A percentile compares a stretch with the other conserved stretches of the same genome.
phyloP scores from a whole-genome alignment of 2,888 invertebrate species.

The Athalia rosae region DNA sequence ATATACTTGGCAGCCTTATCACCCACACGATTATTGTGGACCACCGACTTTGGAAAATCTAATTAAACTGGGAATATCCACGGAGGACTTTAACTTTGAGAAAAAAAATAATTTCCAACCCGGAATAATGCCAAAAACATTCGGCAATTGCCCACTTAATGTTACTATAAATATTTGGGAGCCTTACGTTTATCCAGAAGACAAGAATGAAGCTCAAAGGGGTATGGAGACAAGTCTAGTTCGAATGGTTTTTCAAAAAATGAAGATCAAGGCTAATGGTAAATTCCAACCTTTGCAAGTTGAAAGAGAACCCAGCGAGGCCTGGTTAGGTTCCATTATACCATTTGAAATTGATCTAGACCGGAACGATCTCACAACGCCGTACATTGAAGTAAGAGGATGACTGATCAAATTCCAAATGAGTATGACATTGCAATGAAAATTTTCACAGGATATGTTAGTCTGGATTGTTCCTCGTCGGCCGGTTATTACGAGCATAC shows the following conservation, averaged over 20 bases:
- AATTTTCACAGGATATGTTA: constrained; percentile 10
- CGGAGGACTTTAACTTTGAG: constrained; percentile 1
- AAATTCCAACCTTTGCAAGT: background rate
- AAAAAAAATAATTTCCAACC: constrained; percentile 8
- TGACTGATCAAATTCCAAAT: background rate
- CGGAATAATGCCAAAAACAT: constrained; percentile 26
- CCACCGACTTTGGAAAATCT: constrained; percentile 15
- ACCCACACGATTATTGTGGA: constrained; percentile 26
- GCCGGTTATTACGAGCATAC: background rate
- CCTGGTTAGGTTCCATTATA: constrained; percentile 4
- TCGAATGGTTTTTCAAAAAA: constrained; percentile 20
- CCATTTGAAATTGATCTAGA: background rate
- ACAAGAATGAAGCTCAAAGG: background rate
- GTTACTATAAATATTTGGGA: constrained; percentile 30
- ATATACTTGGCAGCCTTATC: constrained; percentile 41
- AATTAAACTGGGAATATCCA: constrained; percentile 32
- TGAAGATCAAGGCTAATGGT: background rate
- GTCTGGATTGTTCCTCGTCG: constrained; percentile 25
- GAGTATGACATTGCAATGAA: background rate
- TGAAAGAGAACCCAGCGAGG: background rate
- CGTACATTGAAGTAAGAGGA: constrained; percentile 34
- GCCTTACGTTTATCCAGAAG: constrained; percentile 9
- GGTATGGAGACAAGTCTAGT: constrained; percentile 18
- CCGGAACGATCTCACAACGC: constrained; percentile 22
- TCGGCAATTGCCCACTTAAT: constrained; percentile 37